Percentiles rank a stretch among this genome's conserved stretches.
These are phyloP conservation scores for Corythornis cristatus DNA, from an alignment of 2,113 vertebrate genomes.

Conservation along the genomic window DNA sequence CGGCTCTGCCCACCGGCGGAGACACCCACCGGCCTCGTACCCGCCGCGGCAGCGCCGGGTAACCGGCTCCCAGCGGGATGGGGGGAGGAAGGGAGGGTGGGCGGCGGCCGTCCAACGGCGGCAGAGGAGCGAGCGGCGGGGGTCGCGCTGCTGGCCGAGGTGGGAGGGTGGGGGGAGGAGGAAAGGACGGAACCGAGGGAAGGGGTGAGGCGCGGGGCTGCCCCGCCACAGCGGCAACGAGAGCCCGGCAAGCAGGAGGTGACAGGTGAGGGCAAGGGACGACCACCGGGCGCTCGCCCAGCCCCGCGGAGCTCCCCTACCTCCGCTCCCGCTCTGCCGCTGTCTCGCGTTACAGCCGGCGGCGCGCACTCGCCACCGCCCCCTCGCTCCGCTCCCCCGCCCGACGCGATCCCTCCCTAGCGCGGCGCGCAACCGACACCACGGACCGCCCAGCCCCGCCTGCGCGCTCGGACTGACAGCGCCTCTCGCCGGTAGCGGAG, in stretches of 20 bases:
- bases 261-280: neutral
- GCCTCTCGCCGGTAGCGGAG: neutral
- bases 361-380: constrained; percentile 2
- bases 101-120: neutral
- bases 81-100: too few relatives aligned
- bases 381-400: neutral
- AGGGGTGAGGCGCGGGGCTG: neutral
- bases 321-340: neutral
- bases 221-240: neutral
- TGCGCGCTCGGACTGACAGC: neutral
- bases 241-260: neutral
- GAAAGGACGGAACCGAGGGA: neutral
- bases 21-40: neutral
- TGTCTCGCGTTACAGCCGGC: neutral
- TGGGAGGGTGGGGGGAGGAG: too few relatives aligned
- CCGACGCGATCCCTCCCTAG: neutral
- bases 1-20: neutral
- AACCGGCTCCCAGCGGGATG: neutral
- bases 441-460: neutral
- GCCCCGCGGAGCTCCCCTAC: neutral
- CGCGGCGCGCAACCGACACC: neutral
- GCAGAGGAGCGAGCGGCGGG: neutral
- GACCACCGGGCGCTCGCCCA: neutral
- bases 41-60: neutral
- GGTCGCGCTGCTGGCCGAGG: neutral